Base-by-base conservation (phyloP, 2,113 vertebrate genomes). In the Genyomyrus donnyi region DNA sequence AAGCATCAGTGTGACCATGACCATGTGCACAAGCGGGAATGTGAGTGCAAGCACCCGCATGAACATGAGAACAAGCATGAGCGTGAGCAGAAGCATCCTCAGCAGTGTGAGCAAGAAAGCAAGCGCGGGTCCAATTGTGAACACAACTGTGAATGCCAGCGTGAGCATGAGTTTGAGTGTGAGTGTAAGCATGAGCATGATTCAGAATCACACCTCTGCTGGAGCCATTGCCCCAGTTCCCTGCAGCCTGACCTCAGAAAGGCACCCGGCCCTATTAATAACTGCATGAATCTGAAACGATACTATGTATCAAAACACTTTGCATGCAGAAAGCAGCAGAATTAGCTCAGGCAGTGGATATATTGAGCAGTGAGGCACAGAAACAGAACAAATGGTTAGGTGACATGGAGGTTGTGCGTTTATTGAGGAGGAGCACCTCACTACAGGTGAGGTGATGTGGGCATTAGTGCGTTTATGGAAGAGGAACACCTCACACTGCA, bases 141-240 rank as follows among this genome's bases (percentile, higher is more conserved):
- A 24, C 21, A 24, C 6, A 24, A 66, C 8, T 66, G 58, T 27
- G 58, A 66, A 27, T 24, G 24, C n/a, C 58, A 27, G 58, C 9
- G n/a, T 66, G 62, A 66, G 53, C 56, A 5, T 85, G 42, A 85
- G n/a, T 31, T 21, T 86, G 31, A 62, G 31, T 66, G 62, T 66
- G 62, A 27, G 53, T 19, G 1, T 85, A 42, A 85, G n/a, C 21
- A 24, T 86, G 31, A 62, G 31, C 49, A 39, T 53, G 88, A 56
- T 50, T 88, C 66, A 24, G 50, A 88, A 52, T 56, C 49, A 83
- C 70, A 84, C 70, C 70, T 90, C 48, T 46, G 27, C 87, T 58
- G 35, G 83, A 62, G 13, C 35, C 5, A 80, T 39, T 56, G 39
- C n/a, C 89, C 48, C 31, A 35, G 48, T 80, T 49, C 24, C 77